Evolutionary conservation across 2,888 invertebrate species (phyloP).

Genomic region (Tenthredo scrophulariae): DNA sequence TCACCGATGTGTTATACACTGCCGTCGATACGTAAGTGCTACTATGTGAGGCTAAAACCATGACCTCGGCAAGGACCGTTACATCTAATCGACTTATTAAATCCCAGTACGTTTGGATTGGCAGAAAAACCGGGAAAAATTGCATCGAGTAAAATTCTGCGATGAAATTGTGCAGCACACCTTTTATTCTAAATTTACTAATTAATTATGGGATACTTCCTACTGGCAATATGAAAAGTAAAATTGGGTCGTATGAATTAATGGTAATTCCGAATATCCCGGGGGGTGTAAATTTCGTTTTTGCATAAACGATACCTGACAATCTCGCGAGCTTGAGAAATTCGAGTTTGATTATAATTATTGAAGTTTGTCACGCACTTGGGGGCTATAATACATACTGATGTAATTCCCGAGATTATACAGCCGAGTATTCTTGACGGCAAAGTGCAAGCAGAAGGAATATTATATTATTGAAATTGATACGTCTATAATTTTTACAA

Average conservation of each 20-base stretch:
- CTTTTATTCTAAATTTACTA: not conserved
- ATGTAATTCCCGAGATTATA: conserved; percentile 3
- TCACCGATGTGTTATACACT: conserved; percentile 3
- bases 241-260: conserved; percentile 26
- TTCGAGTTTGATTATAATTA: conserved; percentile 30
- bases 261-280: not conserved
- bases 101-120: not conserved
- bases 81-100: not conserved
- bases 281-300: not conserved
- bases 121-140: not conserved
- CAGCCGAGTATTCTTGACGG: not conserved
- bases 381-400: not conserved
- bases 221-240: not conserved
- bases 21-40: not conserved
- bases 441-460: not conserved
- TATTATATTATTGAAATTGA: not conserved
- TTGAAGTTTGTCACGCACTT: conserved; percentile 29
- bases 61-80: not conserved
- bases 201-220: not conserved
- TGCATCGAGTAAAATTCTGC: not conserved
- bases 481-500: not conserved
- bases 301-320: conserved; percentile 9
- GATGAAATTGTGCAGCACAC: not conserved
- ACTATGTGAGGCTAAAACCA: not conserved
- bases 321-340: conserved; percentile 3